Evolutionary conservation across 2,113 vertebrate species (phyloP), one percentile per base, ranked within the genome.

Genomic region (Jaculus jaculus): DNA sequence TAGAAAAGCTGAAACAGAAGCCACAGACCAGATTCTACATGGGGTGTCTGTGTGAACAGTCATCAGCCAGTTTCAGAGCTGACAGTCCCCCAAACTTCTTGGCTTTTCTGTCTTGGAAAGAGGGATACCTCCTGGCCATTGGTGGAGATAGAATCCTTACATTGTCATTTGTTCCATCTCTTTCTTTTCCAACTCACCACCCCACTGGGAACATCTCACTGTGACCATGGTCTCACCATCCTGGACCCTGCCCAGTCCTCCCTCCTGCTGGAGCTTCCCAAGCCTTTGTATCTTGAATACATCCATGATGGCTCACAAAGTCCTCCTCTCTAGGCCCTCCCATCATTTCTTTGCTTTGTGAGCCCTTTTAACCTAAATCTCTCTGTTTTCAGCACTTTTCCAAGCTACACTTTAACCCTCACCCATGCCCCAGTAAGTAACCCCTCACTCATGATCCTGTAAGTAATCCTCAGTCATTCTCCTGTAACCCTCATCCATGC

Each of bases 1-100:
- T 78, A 74, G 60, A 98, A 95, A 86, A 98, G 96, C 99, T 99
- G 97, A 7, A 74, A 82, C n/a, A 23, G 68, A 96, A 30, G 72
- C 20, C 34, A 28, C 21, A 0, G 23, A 24, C 54, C 42, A 61
- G 26, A 26, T 17, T 9, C 7, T 1, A 42, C 7, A 5, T 1
- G 0, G 20, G 17, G 7, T 3, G 16, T 16, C 32, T 0, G 11
- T 16, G 6, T 0, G 11, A 23, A 4, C 3, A 32, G n/a, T 21
- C 2, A 28, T 4, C 51, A 13, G 37, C 1, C 5, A 12, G 37
- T 21, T 65, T 65, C 54, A 16, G 66, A 30, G 47, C 6, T 6
- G 61, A 42, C 34, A n/a, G 8, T 8, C 8, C 11, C 4, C 24
- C 0, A 51, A 10, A 42, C 5, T 26, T 28, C 21, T n/a, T 32